Evolutionary conservation across 2,888 invertebrate genomes (phyloP), one percentile per base, ranked within the genome.

Genomic region (Drosophila birchii): DNA sequence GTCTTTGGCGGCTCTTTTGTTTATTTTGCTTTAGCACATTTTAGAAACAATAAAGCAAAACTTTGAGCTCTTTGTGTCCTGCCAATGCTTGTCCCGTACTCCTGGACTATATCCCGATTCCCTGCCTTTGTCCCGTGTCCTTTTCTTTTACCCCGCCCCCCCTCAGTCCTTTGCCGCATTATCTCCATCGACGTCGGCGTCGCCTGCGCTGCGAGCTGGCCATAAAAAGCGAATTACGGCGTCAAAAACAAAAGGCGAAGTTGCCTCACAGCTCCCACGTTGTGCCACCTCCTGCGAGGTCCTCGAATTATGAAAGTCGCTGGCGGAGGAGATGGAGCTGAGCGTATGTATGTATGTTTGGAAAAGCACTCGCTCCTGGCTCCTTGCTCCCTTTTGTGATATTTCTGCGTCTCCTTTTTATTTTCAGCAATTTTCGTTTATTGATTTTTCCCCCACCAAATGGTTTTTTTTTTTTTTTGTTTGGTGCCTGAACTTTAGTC

Each of bases 31-130:
- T 84, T 84, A 76, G 85, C 85, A 81, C 79, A 86, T 86, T 84
- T 87, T 87, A 72, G 87, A 87, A 87, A 78, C 87, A 87, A 81
- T 85, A 85, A 87, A 86, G 79, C 75, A 77, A 86, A 83, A 83
- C 84, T 86, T 83, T 86, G 83, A 81, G 81, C 82, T 69, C 80
- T 85, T 85, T 85, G 78, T 82, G 76, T 78, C 73, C 71, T 56
- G 61, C 56, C 68, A 34, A 34, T 67, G 67, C 63, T 63, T 64
- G 32, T 49, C 66, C 29, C 29, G 29, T 7, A 29, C 29, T 45
- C 44, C 54, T 32, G 39, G 18, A 23, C 36, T 29, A 34, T 63
- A 62, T 49, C 63, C 64, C 26, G 34, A n/a, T 32, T 16, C 18
- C 44, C 41, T 7, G 51, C 36, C 20, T 11, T 14, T 32, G 29